Percentiles rank a stretch among this genome's conserved stretches.
Evolutionary conservation across 2,797 vertebrate species (phyloP).

Genomic region (Labroides dimidiatus): DNA sequence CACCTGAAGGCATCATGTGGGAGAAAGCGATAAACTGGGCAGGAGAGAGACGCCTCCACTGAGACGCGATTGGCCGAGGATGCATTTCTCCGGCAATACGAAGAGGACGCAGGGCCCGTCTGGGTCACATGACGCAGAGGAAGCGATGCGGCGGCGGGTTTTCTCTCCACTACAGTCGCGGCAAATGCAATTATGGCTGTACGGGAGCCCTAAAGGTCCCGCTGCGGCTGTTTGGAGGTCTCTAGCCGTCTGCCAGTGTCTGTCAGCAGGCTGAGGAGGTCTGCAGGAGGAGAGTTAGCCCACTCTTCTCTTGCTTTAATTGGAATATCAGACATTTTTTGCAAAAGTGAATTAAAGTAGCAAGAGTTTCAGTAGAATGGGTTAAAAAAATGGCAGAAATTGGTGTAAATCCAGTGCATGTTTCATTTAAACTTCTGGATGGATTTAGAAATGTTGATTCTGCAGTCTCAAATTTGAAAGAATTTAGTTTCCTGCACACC

Average conservation of each 20-base stretch:
- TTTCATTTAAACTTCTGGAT: not conserved
- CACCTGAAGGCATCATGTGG: slow-evolving; percentile 46
- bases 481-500: slow-evolving; percentile 1
- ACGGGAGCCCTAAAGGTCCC: slow-evolving; percentile 50
- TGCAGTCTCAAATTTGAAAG: not conserved
- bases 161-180: slow-evolving; percentile 39
- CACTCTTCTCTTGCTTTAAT: not conserved
- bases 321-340: not conserved
- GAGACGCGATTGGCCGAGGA: slow-evolving; percentile 71
- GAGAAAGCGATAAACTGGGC: slow-evolving; percentile 62
- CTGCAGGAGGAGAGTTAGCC: slow-evolving; percentile 22
- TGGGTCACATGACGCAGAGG: slow-evolving; percentile 71
- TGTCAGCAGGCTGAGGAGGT: slow-evolving; percentile 29
- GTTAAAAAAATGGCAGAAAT: not conserved
- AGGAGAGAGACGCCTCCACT: slow-evolving; percentile 53
- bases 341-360: slow-evolving; percentile 7
- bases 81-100: slow-evolving; percentile 50
- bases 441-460: too few relatives aligned
- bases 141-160: slow-evolving; percentile 58
- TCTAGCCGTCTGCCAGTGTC: slow-evolving; percentile 28
- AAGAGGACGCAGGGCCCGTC: slow-evolving; percentile 41
- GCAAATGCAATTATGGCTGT: slow-evolving; percentile 48
- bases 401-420: not conserved
- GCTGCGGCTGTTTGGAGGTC: slow-evolving; percentile 44
- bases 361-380: not conserved